A percentile compares a stretch with the other conserved stretches of the same genome.
Conservation (phyloP, 2,797 vertebrate genomes). For the Phaenicophaeus curvirostris region DNA sequence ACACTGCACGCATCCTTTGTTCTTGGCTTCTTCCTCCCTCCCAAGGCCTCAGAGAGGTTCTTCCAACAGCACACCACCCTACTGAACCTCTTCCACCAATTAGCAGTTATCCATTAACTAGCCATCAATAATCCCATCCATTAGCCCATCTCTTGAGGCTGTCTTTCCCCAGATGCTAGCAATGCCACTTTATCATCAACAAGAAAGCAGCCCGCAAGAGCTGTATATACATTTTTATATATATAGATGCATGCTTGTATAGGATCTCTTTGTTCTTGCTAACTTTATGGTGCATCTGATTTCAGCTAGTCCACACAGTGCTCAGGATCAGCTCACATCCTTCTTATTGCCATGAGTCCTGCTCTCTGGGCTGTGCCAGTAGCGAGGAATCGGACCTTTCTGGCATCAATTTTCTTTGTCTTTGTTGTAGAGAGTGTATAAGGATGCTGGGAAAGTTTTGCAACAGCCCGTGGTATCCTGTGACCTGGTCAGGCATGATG, state of each 20-base stretch:
- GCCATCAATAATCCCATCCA: neutral
- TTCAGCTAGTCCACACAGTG: neutral
- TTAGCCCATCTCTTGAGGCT: neutral
- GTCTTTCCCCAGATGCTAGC: neutral
- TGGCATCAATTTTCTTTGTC: neutral
- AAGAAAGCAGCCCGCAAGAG: neutral
- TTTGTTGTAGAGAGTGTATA: neutral
- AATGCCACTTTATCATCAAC: neutral
- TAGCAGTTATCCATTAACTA: neutral
- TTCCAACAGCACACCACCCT: neutral
- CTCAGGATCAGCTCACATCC: neutral
- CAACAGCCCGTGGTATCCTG: neutral
- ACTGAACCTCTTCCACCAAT: neutral
- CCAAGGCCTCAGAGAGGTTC: neutral
- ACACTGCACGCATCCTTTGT: constrained; percentile 50
- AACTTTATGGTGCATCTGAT: neutral
- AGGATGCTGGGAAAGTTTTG: neutral
- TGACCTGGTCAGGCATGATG: neutral
- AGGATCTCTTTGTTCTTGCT: neutral
- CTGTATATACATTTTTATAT: neutral
- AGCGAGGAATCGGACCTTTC: neutral
- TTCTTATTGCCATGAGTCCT: neutral
- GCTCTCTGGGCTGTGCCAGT: neutral
- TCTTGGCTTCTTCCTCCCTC: constrained; percentile 36
- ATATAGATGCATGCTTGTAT: neutral